Conservation (phyloP, 2,797 vertebrate species). For the Pipistrellus kuhlii region DNA sequence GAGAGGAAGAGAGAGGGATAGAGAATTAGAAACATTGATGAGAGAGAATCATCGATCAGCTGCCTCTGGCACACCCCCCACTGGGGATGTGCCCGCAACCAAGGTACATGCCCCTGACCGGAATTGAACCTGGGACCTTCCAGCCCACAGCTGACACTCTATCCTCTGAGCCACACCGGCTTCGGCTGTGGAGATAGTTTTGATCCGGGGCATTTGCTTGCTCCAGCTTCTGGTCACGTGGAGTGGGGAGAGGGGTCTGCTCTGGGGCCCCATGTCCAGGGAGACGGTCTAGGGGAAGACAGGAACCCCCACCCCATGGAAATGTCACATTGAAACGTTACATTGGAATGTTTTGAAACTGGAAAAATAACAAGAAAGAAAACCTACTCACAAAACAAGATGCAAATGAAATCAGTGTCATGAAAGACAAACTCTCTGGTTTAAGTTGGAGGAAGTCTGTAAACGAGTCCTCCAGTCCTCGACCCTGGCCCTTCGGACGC, state of each 20-base stretch:
- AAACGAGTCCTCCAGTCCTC: background rate
- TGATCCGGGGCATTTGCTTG: constrained; percentile 80
- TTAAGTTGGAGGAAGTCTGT: constrained; percentile 78
- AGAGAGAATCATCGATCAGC: too few relatives aligned
- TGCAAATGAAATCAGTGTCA: background rate
- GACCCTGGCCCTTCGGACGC: accelerated
- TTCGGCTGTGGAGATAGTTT: too few relatives aligned
- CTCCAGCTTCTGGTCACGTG: constrained; percentile 84
- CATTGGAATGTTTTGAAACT: constrained; percentile 82
- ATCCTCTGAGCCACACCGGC: too few relatives aligned
- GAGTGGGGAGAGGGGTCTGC: constrained; percentile 65
- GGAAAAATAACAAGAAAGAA: background rate
- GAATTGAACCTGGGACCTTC: too few relatives aligned
- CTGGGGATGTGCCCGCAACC: too few relatives aligned
- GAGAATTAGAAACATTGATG: too few relatives aligned
- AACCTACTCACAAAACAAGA: background rate
- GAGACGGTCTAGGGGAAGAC: constrained; percentile 42
- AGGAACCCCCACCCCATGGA: constrained; percentile 77
- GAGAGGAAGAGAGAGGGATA: too few relatives aligned
- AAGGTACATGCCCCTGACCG: too few relatives aligned
- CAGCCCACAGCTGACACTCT: too few relatives aligned
- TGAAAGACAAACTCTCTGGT: constrained; percentile 14
- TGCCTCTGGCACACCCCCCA: too few relatives aligned
- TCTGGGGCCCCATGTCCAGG: constrained; percentile 80
- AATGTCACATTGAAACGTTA: constrained; percentile 84